phyloP scores from a whole-genome alignment of 2,888 invertebrate species.

The Cecidostiba fungosa region DNA sequence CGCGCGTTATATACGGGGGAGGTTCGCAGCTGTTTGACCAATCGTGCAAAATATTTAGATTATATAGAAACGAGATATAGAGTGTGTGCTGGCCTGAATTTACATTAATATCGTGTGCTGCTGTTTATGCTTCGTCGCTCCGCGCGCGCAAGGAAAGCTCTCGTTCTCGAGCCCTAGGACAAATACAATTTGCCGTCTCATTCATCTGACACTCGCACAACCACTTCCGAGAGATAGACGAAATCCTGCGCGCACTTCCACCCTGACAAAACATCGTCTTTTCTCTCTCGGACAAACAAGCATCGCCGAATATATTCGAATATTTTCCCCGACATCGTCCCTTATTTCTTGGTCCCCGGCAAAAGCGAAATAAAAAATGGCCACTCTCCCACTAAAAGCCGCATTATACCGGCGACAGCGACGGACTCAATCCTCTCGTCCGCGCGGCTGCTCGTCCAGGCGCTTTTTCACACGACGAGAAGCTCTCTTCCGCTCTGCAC shows the following conservation, averaged over 20 bases:
- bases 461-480: constrained; percentile 15
- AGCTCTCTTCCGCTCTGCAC: background rate
- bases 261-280: constrained; percentile 16
- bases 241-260: constrained; percentile 14
- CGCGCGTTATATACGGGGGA: background rate
- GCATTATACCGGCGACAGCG: constrained; percentile 15
- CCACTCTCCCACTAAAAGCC: constrained; percentile 15
- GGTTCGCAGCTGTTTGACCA: background rate
- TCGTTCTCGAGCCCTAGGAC: background rate
- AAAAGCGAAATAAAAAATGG: constrained; percentile 16
- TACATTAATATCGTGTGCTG: too few relatives aligned
- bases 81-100: background rate
- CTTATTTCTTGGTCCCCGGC: background rate
- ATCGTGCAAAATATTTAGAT: background rate
- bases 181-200: constrained; percentile 11
- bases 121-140: background rate
- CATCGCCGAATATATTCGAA: constrained; percentile 13
- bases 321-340: background rate
- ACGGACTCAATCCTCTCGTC: background rate
- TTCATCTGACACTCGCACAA: constrained; percentile 18
- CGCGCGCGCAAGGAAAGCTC: background rate
- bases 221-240: constrained; percentile 2
- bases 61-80: background rate
- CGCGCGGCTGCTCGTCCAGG: background rate
- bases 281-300: background rate